Base-by-base conservation (phyloP, 2,113 vertebrate genomes). In the Hypomesus transpacificus region DNA sequence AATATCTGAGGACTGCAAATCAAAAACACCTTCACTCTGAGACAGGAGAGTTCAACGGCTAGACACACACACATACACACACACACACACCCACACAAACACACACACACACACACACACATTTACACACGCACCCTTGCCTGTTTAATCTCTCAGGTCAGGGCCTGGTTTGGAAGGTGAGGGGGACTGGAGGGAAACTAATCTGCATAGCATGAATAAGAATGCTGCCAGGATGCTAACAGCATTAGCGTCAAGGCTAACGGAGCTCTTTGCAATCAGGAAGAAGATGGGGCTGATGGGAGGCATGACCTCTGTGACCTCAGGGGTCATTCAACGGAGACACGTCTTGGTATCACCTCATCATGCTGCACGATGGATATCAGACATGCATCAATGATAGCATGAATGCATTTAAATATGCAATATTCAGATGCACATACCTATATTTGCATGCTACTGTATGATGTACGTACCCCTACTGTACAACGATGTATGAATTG, bases 191-290 rank as follows among this genome's bases (percentile, higher is more conserved):
- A 46, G 39, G 39, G 54, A 69, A 77, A 66, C 73, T 76, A 75
- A 84, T 84, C 70, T 84, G 71, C 75, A 78, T 74, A 76, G 20
- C 28, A 78, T 82, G 83, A 84, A 84, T 82, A 80, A 9, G 6
- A 84, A 80, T 54, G 75, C 17, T 57, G 71, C 28, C 52, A 56
- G 24, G 70, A 76, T 81, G 69, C 50, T 69, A 51, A 74, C 18
- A 74, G 72, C 71, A 71, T 71, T 74, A 76, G 73, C n/a, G 74
- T 50, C 66, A 73, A 80, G 60, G 60, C 60, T 63, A n/a, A 17
- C 17, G 7, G 17, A 18, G 28, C 60, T 1, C 26, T 18, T 28
- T 31, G 61, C 7, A 75, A 81, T 84, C 74, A 84, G 51, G 46
- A 53, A 20, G 67, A 72, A 77, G 71, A 68, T 71, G 70, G 63